A percentile compares a stretch with the other conserved stretches of the same genome.
Evolutionary conservation across 2,797 vertebrate genomes (phyloP).

Genomic region (Chaunax sp.): DNA sequence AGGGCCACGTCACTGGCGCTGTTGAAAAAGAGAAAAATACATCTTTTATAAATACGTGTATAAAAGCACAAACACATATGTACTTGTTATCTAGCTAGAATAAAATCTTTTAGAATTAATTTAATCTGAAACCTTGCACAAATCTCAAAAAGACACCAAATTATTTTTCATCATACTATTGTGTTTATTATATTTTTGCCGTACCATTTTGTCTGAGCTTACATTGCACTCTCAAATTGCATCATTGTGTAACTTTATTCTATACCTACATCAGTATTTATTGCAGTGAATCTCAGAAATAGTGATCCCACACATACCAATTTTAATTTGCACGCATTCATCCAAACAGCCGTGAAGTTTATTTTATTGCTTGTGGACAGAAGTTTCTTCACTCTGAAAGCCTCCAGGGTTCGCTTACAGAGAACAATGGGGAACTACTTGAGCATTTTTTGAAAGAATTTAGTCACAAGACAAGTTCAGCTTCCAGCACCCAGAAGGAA

Average conservation of each 20-base stretch:
- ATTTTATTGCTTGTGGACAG: slow-evolving; percentile 24
- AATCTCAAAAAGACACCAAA: background rate
- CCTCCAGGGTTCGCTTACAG: slow-evolving; percentile 13
- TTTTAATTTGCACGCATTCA: background rate
- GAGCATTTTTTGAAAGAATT: slow-evolving; percentile 39
- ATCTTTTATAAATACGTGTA: too few relatives aligned
- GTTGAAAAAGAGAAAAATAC: background rate
- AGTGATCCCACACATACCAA: too few relatives aligned
- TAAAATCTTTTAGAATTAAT: too few relatives aligned
- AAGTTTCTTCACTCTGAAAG: background rate
- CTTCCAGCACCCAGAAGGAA: background rate
- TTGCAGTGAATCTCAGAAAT: too few relatives aligned
- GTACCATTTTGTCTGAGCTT: too few relatives aligned
- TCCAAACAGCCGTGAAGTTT: background rate
- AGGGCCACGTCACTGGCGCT: slow-evolving; percentile 92
- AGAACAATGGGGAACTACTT: slow-evolving; percentile 47
- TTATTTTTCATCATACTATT: too few relatives aligned
- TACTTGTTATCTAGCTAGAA: too few relatives aligned
- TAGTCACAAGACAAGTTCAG: slow-evolving; percentile 51
- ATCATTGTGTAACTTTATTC: background rate
- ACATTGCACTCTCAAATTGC: too few relatives aligned
- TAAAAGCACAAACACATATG: too few relatives aligned
- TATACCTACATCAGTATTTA: background rate
- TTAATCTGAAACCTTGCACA: too few relatives aligned
- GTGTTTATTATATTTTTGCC: background rate